These are phyloP conservation scores for Hypotaenidia okinawae DNA, from an alignment of 2,797 vertebrate genomes.

Conservation along the genomic window DNA sequence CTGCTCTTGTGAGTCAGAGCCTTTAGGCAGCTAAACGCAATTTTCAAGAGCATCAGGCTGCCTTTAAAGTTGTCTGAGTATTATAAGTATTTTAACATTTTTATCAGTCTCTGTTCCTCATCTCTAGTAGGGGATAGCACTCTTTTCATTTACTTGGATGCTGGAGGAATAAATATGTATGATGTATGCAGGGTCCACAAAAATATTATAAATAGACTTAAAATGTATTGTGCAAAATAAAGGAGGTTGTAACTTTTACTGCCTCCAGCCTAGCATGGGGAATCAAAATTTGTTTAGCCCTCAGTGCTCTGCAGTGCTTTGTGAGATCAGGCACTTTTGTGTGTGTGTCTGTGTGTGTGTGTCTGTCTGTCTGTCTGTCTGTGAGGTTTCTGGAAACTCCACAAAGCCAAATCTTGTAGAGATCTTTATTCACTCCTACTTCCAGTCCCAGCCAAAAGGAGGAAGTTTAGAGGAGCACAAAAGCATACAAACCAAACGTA, in stretches of 20 bases:
- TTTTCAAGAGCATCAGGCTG: constrained; percentile 41
- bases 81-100: constrained; percentile 28
- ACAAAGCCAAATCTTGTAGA: constrained; percentile 7
- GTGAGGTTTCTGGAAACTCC: constrained; percentile 37
- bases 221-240: background rate
- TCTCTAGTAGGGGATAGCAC: background rate
- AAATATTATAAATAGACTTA: background rate
- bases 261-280: background rate
- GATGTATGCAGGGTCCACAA: background rate
- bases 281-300: background rate
- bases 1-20: background rate
- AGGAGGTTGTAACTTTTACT: background rate
- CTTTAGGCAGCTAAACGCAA: background rate
- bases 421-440: constrained; percentile 1
- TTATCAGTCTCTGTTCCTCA: background rate
- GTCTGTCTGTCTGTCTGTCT: background rate
- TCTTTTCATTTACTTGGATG: background rate
- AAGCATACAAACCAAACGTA: constrained; percentile 22
- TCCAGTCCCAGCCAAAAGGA: constrained; percentile 7
- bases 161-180: background rate
- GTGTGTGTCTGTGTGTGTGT: background rate
- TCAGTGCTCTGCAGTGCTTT: background rate
- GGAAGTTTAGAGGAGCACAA: constrained; percentile 18
- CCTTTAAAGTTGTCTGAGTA: constrained; percentile 29
- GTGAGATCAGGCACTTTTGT: background rate